Evolutionary conservation across 2,888 invertebrate genomes (phyloP).

Genomic region (Cryptus viduatorius): DNA sequence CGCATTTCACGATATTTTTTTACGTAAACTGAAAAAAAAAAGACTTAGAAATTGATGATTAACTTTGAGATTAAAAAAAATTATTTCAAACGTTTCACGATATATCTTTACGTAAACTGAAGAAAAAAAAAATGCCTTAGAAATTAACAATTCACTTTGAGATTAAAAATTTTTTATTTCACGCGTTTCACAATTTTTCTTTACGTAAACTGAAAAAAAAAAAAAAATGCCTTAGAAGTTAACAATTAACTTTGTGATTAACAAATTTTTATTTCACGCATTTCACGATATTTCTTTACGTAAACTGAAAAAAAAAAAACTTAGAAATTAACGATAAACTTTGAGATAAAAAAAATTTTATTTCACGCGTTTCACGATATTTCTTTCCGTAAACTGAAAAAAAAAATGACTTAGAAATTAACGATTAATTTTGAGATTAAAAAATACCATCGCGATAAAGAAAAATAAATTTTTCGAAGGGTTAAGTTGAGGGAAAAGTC

Average conservation of each 20-base stretch:
- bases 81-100: too few relatives aligned
- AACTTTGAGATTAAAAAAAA: background rate
- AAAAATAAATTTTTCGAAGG: background rate
- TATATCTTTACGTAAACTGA: background rate
- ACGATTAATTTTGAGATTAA: background rate
- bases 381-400: background rate
- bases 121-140: background rate
- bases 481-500: background rate
- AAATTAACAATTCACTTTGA: background rate
- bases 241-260: background rate
- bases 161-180: too few relatives aligned
- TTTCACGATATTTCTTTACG: background rate
- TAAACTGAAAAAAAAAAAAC: background rate
- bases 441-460: background rate
- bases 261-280: too few relatives aligned
- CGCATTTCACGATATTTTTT: background rate
- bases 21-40: background rate
- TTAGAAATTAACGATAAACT: background rate
- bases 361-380: background rate
- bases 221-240: background rate
- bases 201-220: background rate
- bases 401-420: background rate
- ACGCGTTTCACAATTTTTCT: background rate
- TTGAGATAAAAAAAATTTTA: background rate
- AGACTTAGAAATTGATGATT: background rate